Base-by-base conservation (phyloP, 2,113 vertebrate species). In the Camelus dromedarius region DNA sequence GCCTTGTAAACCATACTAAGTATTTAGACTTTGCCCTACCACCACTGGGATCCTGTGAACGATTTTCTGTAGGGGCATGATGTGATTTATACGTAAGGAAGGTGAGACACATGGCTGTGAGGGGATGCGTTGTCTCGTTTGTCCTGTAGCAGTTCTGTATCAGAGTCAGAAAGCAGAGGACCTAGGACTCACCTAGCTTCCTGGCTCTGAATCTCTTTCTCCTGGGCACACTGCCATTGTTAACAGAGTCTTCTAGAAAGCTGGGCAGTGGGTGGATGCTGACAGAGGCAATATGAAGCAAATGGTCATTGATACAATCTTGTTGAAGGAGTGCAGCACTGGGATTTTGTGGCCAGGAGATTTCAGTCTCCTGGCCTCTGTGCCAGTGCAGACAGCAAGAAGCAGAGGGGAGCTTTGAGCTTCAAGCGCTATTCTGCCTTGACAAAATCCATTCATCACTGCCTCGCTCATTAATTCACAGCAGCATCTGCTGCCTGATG, bases 191-290 rank as follows among this genome's bases (percentile, higher is more conserved):
- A 88, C 64, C 81, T 54, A n/a, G 64, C 67, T 95, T 86, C 85
- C 82, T 95, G 62, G 77, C 72, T 88, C 80, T 75, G 85, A 60
- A 66, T 70, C 60, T 46, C 50, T 88, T 94, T 84, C 30, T 90
- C 46, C n/a, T 46, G 76, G 83, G 60, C 60, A 73, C 46, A 48
- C 42, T 69, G 64, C 76, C 84, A 83, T 50, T 91, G 26, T 95
- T 91, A 64, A 69, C 42, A 91, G 48, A 84, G 38, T 85, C 88
- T 96, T 95, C 91, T 91, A 86, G 83, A 97, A 96, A 91, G 50
- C 95, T 70, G 56, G 35, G 26, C 46, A 38, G 50, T 67, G 66
- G 35, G 62, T 81, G n/a, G 77, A 64, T 48, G 60, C 89, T 83
- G 91, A 81, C 38, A 60, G 84, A 52, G 89, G 67, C 46, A 52